A percentile compares a stretch with the other conserved stretches of the same genome.
phyloP scores from a whole-genome alignment of 2,113 vertebrate genomes.

The Nibea coibor region DNA sequence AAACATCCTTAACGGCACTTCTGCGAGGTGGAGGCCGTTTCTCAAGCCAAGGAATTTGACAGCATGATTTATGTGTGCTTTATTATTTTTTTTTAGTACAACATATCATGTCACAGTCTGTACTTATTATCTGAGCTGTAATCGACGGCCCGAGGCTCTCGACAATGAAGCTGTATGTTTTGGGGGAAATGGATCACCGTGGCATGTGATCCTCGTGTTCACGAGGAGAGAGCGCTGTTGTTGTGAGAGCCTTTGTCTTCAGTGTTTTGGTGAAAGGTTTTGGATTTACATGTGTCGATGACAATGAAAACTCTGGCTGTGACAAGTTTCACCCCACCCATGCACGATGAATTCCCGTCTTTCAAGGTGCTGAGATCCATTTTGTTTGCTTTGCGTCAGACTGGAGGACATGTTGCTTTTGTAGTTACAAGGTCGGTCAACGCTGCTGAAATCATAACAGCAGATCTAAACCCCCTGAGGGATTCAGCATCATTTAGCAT shows the following conservation, averaged over 20 bases:
- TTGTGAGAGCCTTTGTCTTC: slow-evolving; percentile 19
- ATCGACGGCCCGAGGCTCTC: slow-evolving; percentile 40
- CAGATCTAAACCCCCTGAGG: slow-evolving; percentile 41
- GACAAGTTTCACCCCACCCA: neutral
- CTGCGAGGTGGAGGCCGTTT: neutral
- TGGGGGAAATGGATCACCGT: slow-evolving; percentile 6
- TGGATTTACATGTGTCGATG: neutral
- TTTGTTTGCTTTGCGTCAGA: slow-evolving; percentile 17
- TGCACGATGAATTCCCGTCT: neutral
- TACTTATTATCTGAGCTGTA: slow-evolving; percentile 45
- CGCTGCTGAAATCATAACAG: slow-evolving; percentile 40
- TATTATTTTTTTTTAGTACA: slow-evolving; percentile 2
- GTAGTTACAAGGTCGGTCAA: slow-evolving; percentile 46
- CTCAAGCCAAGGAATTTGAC: slow-evolving; percentile 18
- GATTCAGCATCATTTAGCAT: slow-evolving; percentile 41
- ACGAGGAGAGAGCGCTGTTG: neutral
- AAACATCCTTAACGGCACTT: neutral
- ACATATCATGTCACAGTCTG: slow-evolving; percentile 33
- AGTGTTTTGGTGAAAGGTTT: neutral
- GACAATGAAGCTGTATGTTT: slow-evolving; percentile 32
- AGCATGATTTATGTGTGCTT: slow-evolving; percentile 25
- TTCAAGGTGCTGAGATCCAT: slow-evolving; percentile 28
- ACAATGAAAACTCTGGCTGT: neutral
- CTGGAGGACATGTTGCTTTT: slow-evolving; percentile 37
- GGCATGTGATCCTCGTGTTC: slow-evolving; percentile 50